These are phyloP conservation scores for Tachycineta bicolor DNA, from an alignment of 2,113 vertebrate genomes.

Conservation along the genomic window DNA sequence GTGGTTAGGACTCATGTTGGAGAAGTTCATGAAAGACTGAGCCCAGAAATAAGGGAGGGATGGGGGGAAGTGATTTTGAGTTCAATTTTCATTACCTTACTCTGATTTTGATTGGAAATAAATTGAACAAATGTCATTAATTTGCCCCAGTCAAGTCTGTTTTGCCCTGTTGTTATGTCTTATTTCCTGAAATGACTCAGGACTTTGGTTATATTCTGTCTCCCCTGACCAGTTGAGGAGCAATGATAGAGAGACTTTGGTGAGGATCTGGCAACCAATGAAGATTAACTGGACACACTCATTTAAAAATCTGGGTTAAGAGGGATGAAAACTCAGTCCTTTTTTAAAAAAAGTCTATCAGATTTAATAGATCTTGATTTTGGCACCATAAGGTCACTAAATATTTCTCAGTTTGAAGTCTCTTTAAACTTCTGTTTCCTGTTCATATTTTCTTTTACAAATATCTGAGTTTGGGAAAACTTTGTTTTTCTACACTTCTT, in stretches of 20 bases:
- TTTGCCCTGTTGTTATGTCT: not conserved
- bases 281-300: not conserved
- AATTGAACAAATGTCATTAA: not conserved
- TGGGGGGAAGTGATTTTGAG: not conserved
- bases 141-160: not conserved
- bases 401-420: not conserved
- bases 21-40: not conserved
- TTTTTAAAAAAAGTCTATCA: not conserved
- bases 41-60: not conserved
- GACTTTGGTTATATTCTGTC: not conserved
- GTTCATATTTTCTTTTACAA: not conserved
- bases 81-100: not conserved
- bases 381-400: not conserved
- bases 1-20: not conserved
- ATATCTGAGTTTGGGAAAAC: not conserved
- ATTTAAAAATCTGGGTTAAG: not conserved
- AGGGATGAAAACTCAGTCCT: not conserved
- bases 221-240: not conserved
- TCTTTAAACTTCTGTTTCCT: not conserved
- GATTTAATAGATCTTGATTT: not conserved
- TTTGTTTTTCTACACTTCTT: not conserved
- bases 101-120: not conserved
- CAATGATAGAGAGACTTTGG: not conserved
- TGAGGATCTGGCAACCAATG: not conserved
- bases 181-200: not conserved